These are phyloP conservation scores for Odontocolon sp. DNA, from an alignment of 2,888 invertebrate genomes.

Conservation along the genomic window DNA sequence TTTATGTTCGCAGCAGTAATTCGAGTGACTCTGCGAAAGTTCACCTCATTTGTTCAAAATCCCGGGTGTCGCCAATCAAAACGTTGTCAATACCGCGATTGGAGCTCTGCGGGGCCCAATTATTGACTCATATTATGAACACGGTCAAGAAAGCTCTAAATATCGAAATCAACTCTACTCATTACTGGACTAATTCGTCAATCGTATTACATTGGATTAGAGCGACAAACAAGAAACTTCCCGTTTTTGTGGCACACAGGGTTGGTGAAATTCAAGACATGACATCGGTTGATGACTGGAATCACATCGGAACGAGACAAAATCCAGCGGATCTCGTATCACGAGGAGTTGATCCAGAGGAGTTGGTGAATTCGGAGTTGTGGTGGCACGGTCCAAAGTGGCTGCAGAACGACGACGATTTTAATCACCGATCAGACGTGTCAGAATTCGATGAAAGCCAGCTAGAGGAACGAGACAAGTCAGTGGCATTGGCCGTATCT, in stretches of 20 bases:
- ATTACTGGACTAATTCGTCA: conserved; percentile 50
- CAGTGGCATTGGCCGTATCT: neutral
- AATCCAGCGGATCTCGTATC: conserved; percentile 55
- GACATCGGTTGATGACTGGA: conserved; percentile 37
- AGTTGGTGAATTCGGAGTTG: neutral
- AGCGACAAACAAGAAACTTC: conserved; percentile 2
- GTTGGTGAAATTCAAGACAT: conserved; percentile 50
- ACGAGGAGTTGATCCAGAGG: conserved; percentile 8
- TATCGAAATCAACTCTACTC: neutral
- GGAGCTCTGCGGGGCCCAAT: conserved; percentile 54
- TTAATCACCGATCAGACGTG: neutral
- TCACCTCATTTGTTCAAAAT: conserved; percentile 55
- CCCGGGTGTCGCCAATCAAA: conserved; percentile 56
- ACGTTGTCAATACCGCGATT: conserved; percentile 49
- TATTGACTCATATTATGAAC: conserved; percentile 38
- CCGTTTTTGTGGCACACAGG: conserved; percentile 50
- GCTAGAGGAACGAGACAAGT: conserved; percentile 17
- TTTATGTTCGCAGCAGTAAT: conserved; percentile 28
- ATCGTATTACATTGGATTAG: conserved; percentile 53
- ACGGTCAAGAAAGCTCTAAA: conserved; percentile 32
- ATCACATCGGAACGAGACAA: conserved; percentile 36
- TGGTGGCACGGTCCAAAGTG: conserved; percentile 66
- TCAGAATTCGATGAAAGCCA: neutral
- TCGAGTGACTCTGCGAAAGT: neutral
- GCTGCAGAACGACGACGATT: conserved; percentile 16